Evolutionary conservation across 2,888 invertebrate genomes (phyloP).

Genomic region (Amphiduros pacificus): DNA sequence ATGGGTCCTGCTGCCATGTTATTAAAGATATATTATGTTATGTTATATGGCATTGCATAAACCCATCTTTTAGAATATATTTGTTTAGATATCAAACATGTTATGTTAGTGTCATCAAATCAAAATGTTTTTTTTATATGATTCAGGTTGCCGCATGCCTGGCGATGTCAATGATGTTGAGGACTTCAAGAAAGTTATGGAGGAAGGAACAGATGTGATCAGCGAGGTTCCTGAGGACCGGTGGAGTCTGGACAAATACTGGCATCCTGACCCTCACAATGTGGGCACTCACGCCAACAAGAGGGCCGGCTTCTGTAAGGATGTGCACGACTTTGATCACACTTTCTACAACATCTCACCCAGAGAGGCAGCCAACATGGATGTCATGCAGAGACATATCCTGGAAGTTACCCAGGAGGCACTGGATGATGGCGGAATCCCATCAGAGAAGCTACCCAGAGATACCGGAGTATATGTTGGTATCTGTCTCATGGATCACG

Average conservation of each 20-base stretch:
- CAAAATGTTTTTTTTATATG: no score
- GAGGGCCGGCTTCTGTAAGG: constrained; percentile 9
- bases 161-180: constrained; percentile 15
- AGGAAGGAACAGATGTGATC: constrained; percentile 12
- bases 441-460: constrained; percentile 13
- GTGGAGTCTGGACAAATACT: constrained; percentile 23
- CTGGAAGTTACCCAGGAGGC: constrained; percentile 27
- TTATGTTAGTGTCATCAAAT: no score
- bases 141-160: constrained; percentile 25
- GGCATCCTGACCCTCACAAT: constrained; percentile 10
- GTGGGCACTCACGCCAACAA: constrained; percentile 17
- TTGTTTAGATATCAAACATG: no score
- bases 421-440: constrained; percentile 24
- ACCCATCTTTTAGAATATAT: no score
- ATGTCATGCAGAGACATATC: constrained; percentile 27
- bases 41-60: no score
- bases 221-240: constrained; percentile 19
- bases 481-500: constrained; percentile 22
- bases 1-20: no score
- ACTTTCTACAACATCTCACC: constrained; percentile 29
- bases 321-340: constrained; percentile 26
- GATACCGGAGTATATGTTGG: constrained; percentile 26
- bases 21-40: no score
- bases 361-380: constrained; percentile 26
- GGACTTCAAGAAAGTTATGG: constrained; percentile 22